Base-by-base conservation (phyloP, 53 echinoderm and acorn worm species). In the Astropecten irregularis region DNA sequence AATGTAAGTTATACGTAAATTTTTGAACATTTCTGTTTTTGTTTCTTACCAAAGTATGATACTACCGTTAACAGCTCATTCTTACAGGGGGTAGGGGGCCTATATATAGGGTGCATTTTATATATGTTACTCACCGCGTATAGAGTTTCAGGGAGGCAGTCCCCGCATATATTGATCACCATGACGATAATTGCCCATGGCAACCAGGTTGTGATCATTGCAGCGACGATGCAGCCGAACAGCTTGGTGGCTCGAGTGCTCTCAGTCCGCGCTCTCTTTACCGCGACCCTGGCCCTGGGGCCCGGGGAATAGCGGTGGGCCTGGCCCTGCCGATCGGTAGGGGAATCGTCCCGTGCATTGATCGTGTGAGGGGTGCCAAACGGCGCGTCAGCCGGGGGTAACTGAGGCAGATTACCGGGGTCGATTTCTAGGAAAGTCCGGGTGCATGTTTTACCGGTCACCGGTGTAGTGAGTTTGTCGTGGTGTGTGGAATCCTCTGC, bases 161-260 rank as follows among this genome's bases (percentile, higher is more conserved):
- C 68, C 11, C 22, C 6, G 23, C 87, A 87, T 29, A 91, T 29
- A 49, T 51, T 91, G 13, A 72, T 26, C 21, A 87, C 88, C 16
- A 83, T 73, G 31, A 91, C 83, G 37, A 91, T 15, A 20, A 83
- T 42, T 20, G 90, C 81, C 86, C 86, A 86, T 29, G 90, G 85
- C 5, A 28, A 8, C 86, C 86, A 86, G 13, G 86, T 46, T 31
- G 86, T 30, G 35, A 90, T 60, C 71, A 90, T 81, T 34, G 86
- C 86, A 15, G 74, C 36, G 40, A 90, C 61, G 71, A 86, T 82
- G 27, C 66, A 47, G 0, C 77, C 62, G 1, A 89, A 77, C 26
- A 69, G 73, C 56, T 66, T 42, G 46, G 61, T 29, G 2, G 79
- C 79, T 48, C 79, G 60, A 14, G 16, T 32, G 23, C 50, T 79